Percentiles rank a stretch among this genome's conserved stretches.
Evolutionary conservation across 2,797 vertebrate species (phyloP).

Genomic region (Cryptoblepharus egeriae): DNA sequence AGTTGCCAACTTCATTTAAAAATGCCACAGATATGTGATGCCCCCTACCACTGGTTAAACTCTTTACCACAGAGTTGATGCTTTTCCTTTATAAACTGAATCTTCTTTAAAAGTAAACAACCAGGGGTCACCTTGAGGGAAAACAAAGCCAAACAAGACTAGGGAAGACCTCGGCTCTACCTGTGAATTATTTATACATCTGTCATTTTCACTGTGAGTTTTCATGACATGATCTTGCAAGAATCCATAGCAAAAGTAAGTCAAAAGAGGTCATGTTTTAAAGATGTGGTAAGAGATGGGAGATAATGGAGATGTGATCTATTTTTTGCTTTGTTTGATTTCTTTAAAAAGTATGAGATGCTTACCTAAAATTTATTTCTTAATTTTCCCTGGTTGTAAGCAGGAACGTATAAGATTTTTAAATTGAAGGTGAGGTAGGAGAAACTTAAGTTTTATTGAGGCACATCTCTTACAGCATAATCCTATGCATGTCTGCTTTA

Average conservation of each 20-base stretch:
- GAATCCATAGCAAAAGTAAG: slow-evolving; percentile 56
- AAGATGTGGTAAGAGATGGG: slow-evolving; percentile 56
- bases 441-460: slow-evolving; percentile 58
- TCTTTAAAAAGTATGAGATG: slow-evolving; percentile 63
- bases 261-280: slow-evolving; percentile 58
- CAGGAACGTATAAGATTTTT: slow-evolving; percentile 75
- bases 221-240: slow-evolving; percentile 67
- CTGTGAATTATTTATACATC: slow-evolving; percentile 68
- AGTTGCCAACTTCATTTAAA: slow-evolving; percentile 78
- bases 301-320: neutral
- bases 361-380: slow-evolving; percentile 64
- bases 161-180: slow-evolving; percentile 72
- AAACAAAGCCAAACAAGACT: slow-evolving; percentile 72
- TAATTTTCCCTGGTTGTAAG: slow-evolving; percentile 62
- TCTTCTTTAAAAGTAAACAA: slow-evolving; percentile 72
- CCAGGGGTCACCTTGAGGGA: slow-evolving; percentile 69
- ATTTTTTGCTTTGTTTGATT: slow-evolving; percentile 55
- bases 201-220: slow-evolving; percentile 79
- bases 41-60: slow-evolving; percentile 75
- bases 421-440: slow-evolving; percentile 65
- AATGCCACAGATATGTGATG: slow-evolving; percentile 82
- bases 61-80: slow-evolving; percentile 71
- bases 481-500: no score
- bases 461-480: slow-evolving; percentile 15
- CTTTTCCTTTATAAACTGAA: slow-evolving; percentile 69